These are phyloP conservation scores for Papilio aristodemus DNA, from an alignment of 1,140 invertebrate species.

Conservation along the genomic window DNA sequence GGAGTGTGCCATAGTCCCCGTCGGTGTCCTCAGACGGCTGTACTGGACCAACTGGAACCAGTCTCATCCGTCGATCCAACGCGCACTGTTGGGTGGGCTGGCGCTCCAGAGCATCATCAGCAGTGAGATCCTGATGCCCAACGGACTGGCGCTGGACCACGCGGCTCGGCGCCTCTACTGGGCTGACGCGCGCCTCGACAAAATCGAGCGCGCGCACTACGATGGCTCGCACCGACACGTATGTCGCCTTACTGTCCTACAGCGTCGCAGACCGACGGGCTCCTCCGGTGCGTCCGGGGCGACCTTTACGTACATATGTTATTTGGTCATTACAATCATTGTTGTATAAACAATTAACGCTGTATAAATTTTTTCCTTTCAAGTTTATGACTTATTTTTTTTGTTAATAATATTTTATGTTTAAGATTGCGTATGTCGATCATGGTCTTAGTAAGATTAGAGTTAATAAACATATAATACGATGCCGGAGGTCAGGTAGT, in stretches of 20 bases:
- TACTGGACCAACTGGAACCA: constrained; percentile 94
- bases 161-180: constrained; percentile 88
- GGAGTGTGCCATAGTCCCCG: too few relatives aligned
- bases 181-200: constrained; percentile 88
- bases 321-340: too few relatives aligned
- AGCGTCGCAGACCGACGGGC: too few relatives aligned
- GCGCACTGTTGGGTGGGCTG: constrained; percentile 84
- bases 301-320: background rate
- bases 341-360: too few relatives aligned
- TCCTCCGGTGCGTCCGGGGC: too few relatives aligned
- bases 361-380: too few relatives aligned
- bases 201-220: constrained; percentile 87
- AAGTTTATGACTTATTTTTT: too few relatives aligned
- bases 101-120: constrained; percentile 85
- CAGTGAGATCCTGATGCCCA: constrained; percentile 91
- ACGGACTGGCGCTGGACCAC: constrained; percentile 89
- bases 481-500: constrained; percentile 74
- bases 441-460: too few relatives aligned
- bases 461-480: too few relatives aligned
- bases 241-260: background rate
- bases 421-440: too few relatives aligned
- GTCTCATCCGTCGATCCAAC: constrained; percentile 86
- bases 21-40: constrained; percentile 74
- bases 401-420: too few relatives aligned
- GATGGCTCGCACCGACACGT: constrained; percentile 86